Evolutionary conservation across 2,888 invertebrate species (phyloP), one percentile per base, ranked within the genome.

Genomic region (Brachyopa scutellaris): DNA sequence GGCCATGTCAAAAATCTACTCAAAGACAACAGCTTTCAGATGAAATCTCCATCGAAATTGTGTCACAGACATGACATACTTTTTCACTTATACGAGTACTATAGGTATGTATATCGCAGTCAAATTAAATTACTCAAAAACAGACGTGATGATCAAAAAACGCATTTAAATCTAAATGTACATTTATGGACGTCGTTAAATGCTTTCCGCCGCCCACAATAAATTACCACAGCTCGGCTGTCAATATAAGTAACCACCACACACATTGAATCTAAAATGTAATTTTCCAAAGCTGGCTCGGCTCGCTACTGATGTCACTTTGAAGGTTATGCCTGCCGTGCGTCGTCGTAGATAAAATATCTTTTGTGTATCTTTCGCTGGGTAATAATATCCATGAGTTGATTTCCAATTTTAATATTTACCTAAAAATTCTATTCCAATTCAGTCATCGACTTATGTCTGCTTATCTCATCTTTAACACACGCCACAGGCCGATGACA

Each of bases 381-480:
- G 19, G 33, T 62, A 62, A 62, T 62, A 33, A 62, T 6, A 26
- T 21, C 33, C 47, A 33, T 38, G 64, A 64, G 26, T 64, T 64
- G 64, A 64, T 64, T 64, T 49, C 26, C 47, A 64, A 64, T 49
- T 64, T 36, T 38, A 51, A 49, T 51, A 49, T 64, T 47, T 36
- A 51, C 17, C 38, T n/a, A 33, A 47, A 62, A 15, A 47, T 47
- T 15, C 17, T 49, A 29, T 64, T 64, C 36, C 33, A 59, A 61
- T 61, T 61, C 45, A 61, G 61, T 45, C 61, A 42, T 61, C 42
- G 64, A 38, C 36, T 64, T 26, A 0, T 5, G 64, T 23, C 26
- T 64, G 64, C 29, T 64, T 64, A 64, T 64, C 64, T 64, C 64
- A 64, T 64, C 49, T 36, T 13, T 13, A 7, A 11, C 21, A 33